Evolutionary conservation across 1,140 invertebrate genomes (phyloP), one percentile per base, ranked within the genome.

Genomic region (Caenorhabditis brenneri): DNA sequence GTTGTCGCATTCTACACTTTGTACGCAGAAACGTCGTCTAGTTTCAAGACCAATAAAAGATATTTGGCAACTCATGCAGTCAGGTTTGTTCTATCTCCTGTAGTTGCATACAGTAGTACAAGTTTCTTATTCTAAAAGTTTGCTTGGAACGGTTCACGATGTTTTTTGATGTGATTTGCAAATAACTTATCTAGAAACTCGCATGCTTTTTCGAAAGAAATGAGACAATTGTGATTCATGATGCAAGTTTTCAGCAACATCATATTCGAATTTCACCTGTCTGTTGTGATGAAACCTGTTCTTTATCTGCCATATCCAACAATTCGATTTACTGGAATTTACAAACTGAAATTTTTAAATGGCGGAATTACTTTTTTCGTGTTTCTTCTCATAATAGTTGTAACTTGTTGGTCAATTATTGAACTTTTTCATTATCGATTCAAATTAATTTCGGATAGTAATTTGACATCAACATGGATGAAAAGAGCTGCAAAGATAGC

Each of bases 251-350:
- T 55, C 53, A 55, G 53, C 53, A 55, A 55, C 2, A 27, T 55
- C 3, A 29, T 55, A 55, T 55, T 55, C 22, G 53, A 55, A 55
- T 55, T 55, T 55, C 53, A 55, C 53, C 53, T 55, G 53, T 55
- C 53, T 10, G 53, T 55, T 7, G 53, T 55, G 9, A 55, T 55
- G 53, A 55, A 55, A 27, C 53, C 24, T 6, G 24, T 55, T 29
- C 24, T 55, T 2, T 55, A 55, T 55, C 53, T 55, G 6, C 53
- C 53, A 55, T 55, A 55, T 55, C 53, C 53, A 24, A 27, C 24
- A 12, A 29, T 55, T n/a, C 3, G 53, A 12, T 55, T 55, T 27
- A 27, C 53, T 24, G 53, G 53, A 0, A 55, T 55, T 15, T 55
- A 55, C 24, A 27, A 24, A 27, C 10, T 55, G 24, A 7, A 15